Percentiles rank a stretch among this genome's conserved stretches.
These are phyloP conservation scores for Drosophila setosimentum DNA, from an alignment of 2,888 invertebrate species.

Conservation along the genomic window DNA sequence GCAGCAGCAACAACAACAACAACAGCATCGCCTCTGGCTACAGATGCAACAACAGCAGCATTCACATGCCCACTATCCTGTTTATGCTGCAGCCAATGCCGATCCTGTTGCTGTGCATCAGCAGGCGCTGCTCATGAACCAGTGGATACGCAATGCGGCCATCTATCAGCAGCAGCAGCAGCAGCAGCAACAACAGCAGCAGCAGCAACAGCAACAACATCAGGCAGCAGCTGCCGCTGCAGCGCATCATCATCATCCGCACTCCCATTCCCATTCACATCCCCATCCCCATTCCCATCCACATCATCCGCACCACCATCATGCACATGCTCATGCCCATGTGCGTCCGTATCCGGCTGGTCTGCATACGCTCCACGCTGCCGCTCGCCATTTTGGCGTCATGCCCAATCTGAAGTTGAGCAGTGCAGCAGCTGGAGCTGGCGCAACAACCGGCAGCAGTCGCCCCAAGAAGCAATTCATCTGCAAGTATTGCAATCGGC, in stretches of 20 bases:
- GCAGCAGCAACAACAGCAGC: constrained; percentile 62
- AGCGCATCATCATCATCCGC: constrained; percentile 75
- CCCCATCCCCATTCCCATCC: constrained; percentile 72
- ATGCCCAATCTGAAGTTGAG: constrained; percentile 87
- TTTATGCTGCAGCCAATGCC: constrained; percentile 82
- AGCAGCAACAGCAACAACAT: constrained; percentile 37
- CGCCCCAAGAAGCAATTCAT: constrained; percentile 95
- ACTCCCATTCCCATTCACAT: constrained; percentile 85
- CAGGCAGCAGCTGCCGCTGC: constrained; percentile 75
- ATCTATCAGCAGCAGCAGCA: constrained; percentile 86
- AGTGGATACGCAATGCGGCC: constrained; percentile 91
- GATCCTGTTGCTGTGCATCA: constrained; percentile 86
- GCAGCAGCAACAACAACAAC: constrained; percentile 68
- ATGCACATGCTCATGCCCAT: constrained; percentile 55
- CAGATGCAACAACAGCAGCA: constrained; percentile 71
- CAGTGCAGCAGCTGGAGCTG: constrained; percentile 69
- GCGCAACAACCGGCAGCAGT: constrained; percentile 85
- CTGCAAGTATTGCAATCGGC: constrained; percentile 98
- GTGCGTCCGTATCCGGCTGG: constrained; percentile 78
- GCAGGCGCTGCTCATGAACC: constrained; percentile 89
- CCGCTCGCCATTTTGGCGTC: constrained; percentile 85
- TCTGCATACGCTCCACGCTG: constrained; percentile 86
- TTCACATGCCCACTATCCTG: constrained; percentile 77
- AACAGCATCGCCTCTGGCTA: constrained; percentile 59
- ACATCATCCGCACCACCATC: constrained; percentile 85